Evolutionary conservation across 2,888 invertebrate genomes (phyloP).

Genomic region (Lasioglossum marginatum): DNA sequence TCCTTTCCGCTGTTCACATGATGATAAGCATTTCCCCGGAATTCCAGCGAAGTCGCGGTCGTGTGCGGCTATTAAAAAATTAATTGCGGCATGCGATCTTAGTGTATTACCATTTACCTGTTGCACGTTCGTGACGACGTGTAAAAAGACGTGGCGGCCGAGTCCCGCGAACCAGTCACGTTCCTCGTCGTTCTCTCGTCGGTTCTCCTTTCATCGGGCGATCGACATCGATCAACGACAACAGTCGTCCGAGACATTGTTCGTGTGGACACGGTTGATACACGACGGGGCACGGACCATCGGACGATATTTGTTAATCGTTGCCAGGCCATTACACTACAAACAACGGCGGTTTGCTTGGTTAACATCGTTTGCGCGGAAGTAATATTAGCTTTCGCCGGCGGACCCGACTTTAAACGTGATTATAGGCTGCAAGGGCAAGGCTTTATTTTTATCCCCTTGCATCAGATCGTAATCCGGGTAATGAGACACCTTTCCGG

Average conservation of each 20-base stretch:
- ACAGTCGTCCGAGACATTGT: neutral
- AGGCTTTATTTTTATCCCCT: constrained; percentile 51
- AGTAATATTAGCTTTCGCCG: constrained; percentile 58
- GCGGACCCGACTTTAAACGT: constrained; percentile 40
- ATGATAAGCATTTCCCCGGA: neutral
- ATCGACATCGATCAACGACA: constrained; percentile 40
- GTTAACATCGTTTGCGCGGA: constrained; percentile 59
- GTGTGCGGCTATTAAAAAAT: constrained; percentile 60
- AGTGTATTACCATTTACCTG: constrained; percentile 76
- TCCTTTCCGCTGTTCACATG: neutral
- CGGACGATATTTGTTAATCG: constrained; percentile 56
- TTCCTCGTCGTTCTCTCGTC: neutral
- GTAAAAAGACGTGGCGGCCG: constrained; percentile 51
- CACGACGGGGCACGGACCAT: neutral
- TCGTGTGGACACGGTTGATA: neutral
- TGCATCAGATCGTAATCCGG: constrained; percentile 29
- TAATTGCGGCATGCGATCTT: constrained; percentile 77
- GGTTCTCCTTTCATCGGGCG: neutral
- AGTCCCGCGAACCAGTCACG: constrained; percentile 31
- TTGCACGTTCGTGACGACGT: constrained; percentile 74
- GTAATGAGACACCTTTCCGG: constrained; percentile 37
- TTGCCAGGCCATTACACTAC: constrained; percentile 46
- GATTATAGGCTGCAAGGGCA: constrained; percentile 47
- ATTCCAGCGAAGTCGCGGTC: constrained; percentile 28
- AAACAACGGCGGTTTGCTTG: constrained; percentile 52